Percentiles rank a stretch among this genome's conserved stretches.
These are phyloP conservation scores for Drosophila virilis DNA, from an alignment of 1,140 invertebrate species.

Conservation along the genomic window DNA sequence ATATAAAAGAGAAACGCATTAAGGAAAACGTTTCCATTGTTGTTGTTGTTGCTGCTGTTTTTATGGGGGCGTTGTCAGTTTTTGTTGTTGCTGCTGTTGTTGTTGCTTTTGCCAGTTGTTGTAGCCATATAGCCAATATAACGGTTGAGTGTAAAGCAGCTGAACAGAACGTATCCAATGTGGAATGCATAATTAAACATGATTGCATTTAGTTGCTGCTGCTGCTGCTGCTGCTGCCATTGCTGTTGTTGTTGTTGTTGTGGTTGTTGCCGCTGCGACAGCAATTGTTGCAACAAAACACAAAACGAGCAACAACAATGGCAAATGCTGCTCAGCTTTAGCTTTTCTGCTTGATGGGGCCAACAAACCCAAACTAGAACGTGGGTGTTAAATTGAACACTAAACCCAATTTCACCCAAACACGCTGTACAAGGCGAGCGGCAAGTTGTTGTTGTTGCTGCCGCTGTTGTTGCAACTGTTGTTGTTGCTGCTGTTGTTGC, in stretches of 20 bases:
- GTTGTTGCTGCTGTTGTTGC: conserved; percentile 21
- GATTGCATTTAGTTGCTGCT: conserved; percentile 59
- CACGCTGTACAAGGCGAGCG: conserved; percentile 44
- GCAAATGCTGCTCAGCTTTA: conserved; percentile 32
- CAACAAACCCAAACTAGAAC: conserved; percentile 78
- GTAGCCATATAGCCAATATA: conserved; percentile 31
- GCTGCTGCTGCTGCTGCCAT: conserved; percentile 24
- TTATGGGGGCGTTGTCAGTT: conserved; percentile 45
- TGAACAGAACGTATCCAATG: conserved; percentile 56
- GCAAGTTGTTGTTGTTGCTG: conserved; percentile 18
- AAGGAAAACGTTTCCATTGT: conserved; percentile 30
- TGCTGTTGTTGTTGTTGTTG: conserved; percentile 44
- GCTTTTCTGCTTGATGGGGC: conserved; percentile 44
- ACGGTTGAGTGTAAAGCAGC: conserved; percentile 26
- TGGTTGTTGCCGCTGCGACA: conserved; percentile 30
- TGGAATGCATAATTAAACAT: conserved; percentile 77
- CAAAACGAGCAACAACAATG: conserved; percentile 33
- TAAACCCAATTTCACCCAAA: conserved; percentile 78
- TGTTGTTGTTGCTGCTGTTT: conserved; percentile 18
- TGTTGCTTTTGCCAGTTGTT: conserved; percentile 28
- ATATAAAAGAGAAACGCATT: conserved; percentile 15
- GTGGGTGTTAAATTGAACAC: conserved; percentile 81
- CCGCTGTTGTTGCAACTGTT: conserved; percentile 22
- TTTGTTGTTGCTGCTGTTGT: conserved; percentile 27
- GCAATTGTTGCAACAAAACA: conserved; percentile 49